These are phyloP conservation scores for Callopanchax toddi DNA, from an alignment of 2,113 vertebrate genomes.

Conservation along the genomic window DNA sequence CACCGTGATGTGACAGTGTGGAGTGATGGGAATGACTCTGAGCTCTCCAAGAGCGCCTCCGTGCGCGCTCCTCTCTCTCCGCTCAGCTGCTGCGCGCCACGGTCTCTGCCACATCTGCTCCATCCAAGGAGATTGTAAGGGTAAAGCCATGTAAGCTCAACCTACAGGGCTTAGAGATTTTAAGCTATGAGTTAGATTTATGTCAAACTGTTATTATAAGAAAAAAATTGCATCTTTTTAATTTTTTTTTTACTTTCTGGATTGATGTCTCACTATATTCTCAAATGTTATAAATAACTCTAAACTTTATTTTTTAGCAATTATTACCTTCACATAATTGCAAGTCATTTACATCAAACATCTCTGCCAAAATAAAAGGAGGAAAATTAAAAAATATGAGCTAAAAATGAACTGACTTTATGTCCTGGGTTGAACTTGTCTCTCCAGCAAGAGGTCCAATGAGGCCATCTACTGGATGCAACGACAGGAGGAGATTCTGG, in stretches of 20 bases:
- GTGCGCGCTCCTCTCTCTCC: constrained; percentile 62
- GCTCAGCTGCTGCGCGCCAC: constrained; percentile 59
- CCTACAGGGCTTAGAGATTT: not conserved
- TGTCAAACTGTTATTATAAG: not conserved
- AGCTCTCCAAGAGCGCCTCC: constrained; percentile 45
- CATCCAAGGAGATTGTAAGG: constrained; percentile 30
- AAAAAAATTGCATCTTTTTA: not conserved
- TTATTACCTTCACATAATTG: no score
- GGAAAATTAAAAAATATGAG: not conserved
- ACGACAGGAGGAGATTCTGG: not conserved
- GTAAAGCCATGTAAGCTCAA: constrained; percentile 3
- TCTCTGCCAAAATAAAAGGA: no score
- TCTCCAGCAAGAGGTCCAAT: constrained; percentile 56
- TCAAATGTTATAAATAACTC: no score
- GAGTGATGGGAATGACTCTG: constrained; percentile 55
- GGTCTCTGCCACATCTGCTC: constrained; percentile 55
- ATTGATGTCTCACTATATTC: not conserved
- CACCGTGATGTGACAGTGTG: constrained; percentile 29
- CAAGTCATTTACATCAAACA: no score
- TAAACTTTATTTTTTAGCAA: no score
- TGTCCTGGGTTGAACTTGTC: constrained; percentile 52
- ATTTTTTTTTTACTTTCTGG: not conserved
- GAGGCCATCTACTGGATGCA: constrained; percentile 75
- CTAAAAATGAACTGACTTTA: constrained; percentile 5
- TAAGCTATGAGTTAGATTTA: not conserved